These are phyloP conservation scores for Phalacrocorax carbo DNA, from an alignment of 2,113 vertebrate genomes.

Conservation along the genomic window DNA sequence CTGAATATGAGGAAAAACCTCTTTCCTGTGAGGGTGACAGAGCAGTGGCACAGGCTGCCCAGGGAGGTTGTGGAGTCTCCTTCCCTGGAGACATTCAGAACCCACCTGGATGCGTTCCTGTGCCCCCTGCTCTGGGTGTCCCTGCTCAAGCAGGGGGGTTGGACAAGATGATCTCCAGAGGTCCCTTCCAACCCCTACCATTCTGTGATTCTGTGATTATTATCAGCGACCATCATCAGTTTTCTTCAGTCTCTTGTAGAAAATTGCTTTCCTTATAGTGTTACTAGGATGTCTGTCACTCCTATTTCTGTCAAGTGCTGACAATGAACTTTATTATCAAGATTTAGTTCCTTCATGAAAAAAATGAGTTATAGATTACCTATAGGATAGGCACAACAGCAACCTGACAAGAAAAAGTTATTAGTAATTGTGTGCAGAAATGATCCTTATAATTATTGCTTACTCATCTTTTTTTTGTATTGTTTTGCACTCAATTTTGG, in stretches of 20 bases:
- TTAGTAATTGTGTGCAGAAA: not conserved
- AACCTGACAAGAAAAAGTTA: not conserved
- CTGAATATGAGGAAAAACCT: no score
- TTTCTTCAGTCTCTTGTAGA: not conserved
- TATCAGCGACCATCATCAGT: not conserved
- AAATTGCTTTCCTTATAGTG: not conserved
- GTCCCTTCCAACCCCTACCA: no score
- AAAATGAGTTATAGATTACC: not conserved
- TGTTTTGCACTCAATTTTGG: not conserved
- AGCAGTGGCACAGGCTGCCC: no score
- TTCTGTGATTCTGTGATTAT: not conserved
- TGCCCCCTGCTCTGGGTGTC: no score
- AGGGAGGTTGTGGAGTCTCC: no score
- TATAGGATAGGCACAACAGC: not conserved
- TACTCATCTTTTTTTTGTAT: not conserved
- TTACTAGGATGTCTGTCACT: not conserved
- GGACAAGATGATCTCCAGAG: no score
- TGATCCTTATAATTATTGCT: not conserved
- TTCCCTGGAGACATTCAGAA: no score
- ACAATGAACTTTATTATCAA: not conserved
- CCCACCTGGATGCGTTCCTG: no score
- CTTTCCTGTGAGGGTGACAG: no score
- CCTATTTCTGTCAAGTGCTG: not conserved
- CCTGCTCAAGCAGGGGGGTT: no score
- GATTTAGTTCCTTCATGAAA: not conserved